phyloP scores from a whole-genome alignment of 2,113 vertebrate species.

The Motacilla tschutschensis region DNA sequence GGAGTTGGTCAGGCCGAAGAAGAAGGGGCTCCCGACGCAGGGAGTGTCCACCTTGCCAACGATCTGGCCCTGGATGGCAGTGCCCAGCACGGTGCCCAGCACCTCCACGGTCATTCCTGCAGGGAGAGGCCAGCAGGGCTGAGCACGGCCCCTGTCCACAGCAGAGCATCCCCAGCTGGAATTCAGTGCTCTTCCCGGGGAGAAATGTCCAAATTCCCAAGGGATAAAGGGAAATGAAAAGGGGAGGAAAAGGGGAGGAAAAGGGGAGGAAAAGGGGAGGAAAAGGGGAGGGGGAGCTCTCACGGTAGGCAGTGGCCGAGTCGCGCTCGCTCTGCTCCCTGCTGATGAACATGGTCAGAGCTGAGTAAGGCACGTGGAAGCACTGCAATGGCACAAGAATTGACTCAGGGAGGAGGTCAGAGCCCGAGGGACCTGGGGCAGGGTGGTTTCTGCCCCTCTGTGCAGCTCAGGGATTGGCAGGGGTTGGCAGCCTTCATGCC shows the following conservation, averaged over 20 bases:
- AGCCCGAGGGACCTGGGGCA: not conserved
- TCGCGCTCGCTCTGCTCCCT: slow-evolving; percentile 90
- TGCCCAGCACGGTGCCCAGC: slow-evolving; percentile 88
- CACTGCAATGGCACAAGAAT: slow-evolving; percentile 76
- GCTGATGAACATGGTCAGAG: slow-evolving; percentile 98
- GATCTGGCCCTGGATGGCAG: slow-evolving; percentile 93
- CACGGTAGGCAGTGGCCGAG: slow-evolving; percentile 93
- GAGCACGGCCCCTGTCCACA: not conserved
- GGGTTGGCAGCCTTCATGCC: not conserved
- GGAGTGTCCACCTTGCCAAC: slow-evolving; percentile 77
- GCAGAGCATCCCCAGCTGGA: not conserved
- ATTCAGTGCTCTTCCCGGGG: not conserved
- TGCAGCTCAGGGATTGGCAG: not conserved
- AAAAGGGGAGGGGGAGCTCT: slow-evolving; percentile 23
- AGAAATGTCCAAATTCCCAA: not conserved
- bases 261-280: no score
- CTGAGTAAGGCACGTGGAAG: slow-evolving; percentile 95
- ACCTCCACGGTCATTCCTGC: slow-evolving; percentile 95
- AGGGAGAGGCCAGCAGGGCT: not conserved
- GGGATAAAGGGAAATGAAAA: no score
- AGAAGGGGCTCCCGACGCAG: slow-evolving; percentile 69
- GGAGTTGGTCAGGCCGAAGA: slow-evolving; percentile 18
- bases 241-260: no score
- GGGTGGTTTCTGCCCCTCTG: not conserved
- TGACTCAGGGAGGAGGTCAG: not conserved